Evolutionary conservation across 1,140 invertebrate genomes (phyloP).

Genomic region (Drosophila fuyamai): DNA sequence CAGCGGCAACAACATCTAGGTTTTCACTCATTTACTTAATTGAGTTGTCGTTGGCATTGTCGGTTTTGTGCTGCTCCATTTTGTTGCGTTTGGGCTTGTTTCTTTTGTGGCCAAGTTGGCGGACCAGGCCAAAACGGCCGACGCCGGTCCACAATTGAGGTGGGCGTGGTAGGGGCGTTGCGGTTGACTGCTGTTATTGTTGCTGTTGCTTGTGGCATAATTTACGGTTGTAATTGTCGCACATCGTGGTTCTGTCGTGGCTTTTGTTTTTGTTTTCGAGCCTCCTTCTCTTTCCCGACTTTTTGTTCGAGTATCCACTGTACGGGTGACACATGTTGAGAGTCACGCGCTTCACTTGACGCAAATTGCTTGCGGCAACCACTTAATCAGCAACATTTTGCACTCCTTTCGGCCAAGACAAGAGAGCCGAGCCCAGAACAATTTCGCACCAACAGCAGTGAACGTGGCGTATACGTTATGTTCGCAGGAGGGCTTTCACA

Average conservation of each 20-base stretch:
- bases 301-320: conserved; percentile 27
- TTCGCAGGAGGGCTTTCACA: not conserved
- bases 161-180: conserved; percentile 14
- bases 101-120: conserved; percentile 53
- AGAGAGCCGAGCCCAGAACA: conserved; percentile 6
- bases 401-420: conserved; percentile 41
- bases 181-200: conserved; percentile 22
- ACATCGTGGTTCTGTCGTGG: conserved; percentile 49
- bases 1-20: conserved; percentile 45
- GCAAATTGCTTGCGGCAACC: conserved; percentile 75
- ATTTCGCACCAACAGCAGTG: conserved; percentile 6
- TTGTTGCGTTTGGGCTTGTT: conserved; percentile 50
- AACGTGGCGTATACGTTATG: conserved; percentile 40
- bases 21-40: conserved; percentile 75
- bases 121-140: conserved; percentile 23
- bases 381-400: conserved; percentile 75
- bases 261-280: conserved; percentile 45
- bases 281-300: not conserved
- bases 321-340: conserved; percentile 63
- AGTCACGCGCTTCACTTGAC: conserved; percentile 69
- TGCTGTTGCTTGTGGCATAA: conserved; percentile 66
- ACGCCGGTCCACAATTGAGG: conserved; percentile 15
- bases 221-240: conserved; percentile 77
- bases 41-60: conserved; percentile 60
- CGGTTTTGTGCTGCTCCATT: conserved; percentile 42